These are phyloP conservation scores for Hiodon alosoides DNA, from an alignment of 2,113 vertebrate species.

Conservation along the genomic window DNA sequence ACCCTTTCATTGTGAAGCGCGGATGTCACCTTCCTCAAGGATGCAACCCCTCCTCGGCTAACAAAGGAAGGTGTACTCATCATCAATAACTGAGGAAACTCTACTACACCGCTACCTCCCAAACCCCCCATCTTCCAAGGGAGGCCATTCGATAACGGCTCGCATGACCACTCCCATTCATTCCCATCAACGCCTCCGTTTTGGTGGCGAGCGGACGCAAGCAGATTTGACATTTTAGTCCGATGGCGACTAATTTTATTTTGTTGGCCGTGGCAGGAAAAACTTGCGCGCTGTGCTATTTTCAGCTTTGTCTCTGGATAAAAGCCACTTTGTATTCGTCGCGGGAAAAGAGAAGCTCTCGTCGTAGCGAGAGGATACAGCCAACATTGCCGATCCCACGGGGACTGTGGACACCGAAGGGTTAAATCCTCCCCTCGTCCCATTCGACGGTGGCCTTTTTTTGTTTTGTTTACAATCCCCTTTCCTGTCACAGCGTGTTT, in stretches of 20 bases:
- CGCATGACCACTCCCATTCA: not conserved
- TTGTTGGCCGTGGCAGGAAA: no score
- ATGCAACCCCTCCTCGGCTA: constrained; percentile 2
- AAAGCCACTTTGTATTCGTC: no score
- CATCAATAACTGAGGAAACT: not conserved
- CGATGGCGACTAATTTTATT: no score
- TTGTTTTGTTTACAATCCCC: constrained; percentile 8
- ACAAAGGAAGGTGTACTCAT: not conserved
- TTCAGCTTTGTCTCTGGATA: no score
- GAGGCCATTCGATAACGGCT: not conserved
- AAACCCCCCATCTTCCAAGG: constrained; percentile 30
- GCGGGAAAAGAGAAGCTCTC: no score
- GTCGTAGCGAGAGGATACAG: no score
- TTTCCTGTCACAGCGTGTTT: constrained; percentile 6
- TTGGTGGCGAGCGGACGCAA: no score
- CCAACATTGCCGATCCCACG: no score
- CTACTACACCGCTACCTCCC: not conserved
- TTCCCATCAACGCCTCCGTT: no score
- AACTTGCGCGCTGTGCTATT: no score
- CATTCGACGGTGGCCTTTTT: not conserved
- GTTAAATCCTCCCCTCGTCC: not conserved
- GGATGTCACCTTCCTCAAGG: constrained; percentile 15
- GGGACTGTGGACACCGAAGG: not conserved
- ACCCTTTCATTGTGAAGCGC: constrained; percentile 33
- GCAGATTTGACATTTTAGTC: no score